phyloP scores from a whole-genome alignment of 2,888 invertebrate genomes.

The Cheilosia pagana region DNA sequence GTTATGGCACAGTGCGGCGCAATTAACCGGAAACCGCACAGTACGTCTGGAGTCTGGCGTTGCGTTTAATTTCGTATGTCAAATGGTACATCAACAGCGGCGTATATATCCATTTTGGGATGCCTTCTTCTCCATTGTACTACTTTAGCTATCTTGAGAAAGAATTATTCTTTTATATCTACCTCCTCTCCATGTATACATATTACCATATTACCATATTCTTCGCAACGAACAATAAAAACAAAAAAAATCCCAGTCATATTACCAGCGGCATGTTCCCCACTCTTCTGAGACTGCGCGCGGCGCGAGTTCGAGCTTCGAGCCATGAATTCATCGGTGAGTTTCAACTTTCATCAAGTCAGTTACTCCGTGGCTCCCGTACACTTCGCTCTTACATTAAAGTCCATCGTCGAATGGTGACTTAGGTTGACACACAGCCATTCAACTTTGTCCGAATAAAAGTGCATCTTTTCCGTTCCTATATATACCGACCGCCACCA shows the following conservation, averaged over 20 bases:
- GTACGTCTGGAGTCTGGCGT: not conserved
- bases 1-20: slow-evolving; percentile 53
- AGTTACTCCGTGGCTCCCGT: slow-evolving; percentile 73
- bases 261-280: slow-evolving; percentile 42
- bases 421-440: slow-evolving; percentile 32
- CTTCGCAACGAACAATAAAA: slow-evolving; percentile 31
- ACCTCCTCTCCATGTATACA: not conserved
- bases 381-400: slow-evolving; percentile 62
- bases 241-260: slow-evolving; percentile 32
- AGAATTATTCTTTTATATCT: slow-evolving; percentile 41
- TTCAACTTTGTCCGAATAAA: slow-evolving; percentile 48
- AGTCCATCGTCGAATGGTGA: slow-evolving; percentile 34
- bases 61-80: slow-evolving; percentile 26
- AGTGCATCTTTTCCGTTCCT: slow-evolving; percentile 57
- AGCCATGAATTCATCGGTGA: slow-evolving; percentile 60
- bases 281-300: slow-evolving; percentile 35
- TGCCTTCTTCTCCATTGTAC: slow-evolving; percentile 18
- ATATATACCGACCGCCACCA: not conserved
- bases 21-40: slow-evolving; percentile 51
- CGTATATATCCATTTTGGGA: slow-evolving; percentile 7
- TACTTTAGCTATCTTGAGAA: slow-evolving; percentile 8
- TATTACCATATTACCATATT: slow-evolving; percentile 36
- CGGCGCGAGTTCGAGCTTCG: slow-evolving; percentile 37
- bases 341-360: slow-evolving; percentile 72
- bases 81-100: slow-evolving; percentile 4